Conservation (phyloP, 2,113 vertebrate species). For the Trematomus loennbergii region DNA sequence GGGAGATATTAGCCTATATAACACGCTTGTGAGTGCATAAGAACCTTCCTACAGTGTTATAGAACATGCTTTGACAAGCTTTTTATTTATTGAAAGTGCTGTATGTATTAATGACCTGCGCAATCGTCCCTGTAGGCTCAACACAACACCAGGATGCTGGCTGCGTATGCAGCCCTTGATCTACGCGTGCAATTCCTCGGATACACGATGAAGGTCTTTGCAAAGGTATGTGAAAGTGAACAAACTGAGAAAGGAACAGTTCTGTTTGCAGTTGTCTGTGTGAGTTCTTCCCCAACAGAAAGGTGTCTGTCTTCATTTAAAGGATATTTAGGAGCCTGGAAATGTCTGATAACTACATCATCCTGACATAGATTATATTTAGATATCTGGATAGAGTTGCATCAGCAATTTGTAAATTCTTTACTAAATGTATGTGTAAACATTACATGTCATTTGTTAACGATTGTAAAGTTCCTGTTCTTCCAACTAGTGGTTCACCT, state of each 20-base stretch:
- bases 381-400: too few relatives aligned
- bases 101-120: background rate
- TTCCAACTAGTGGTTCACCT: too few relatives aligned
- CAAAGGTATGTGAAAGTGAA: conserved; percentile 84
- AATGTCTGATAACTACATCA: too few relatives aligned
- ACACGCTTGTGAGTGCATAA: conserved; percentile 90
- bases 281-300: too few relatives aligned
- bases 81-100: background rate
- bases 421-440: too few relatives aligned
- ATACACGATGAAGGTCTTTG: conserved; percentile 99
- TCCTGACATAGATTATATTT: too few relatives aligned
- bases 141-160: conserved; percentile 98
- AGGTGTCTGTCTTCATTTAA: too few relatives aligned
- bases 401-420: too few relatives aligned
- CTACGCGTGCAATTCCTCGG: conserved; percentile 94
- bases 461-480: too few relatives aligned
- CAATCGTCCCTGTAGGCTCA: conserved; percentile 86
- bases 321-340: too few relatives aligned
- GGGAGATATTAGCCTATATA: conserved; percentile 98
- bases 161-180: conserved; percentile 96
- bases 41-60: background rate
- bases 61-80: background rate
- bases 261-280: background rate
- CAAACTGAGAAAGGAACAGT: background rate
- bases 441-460: too few relatives aligned